Evolutionary conservation across 2,797 vertebrate species (phyloP), one percentile per base, ranked within the genome.

Genomic region (Sebastiscus tertius): DNA sequence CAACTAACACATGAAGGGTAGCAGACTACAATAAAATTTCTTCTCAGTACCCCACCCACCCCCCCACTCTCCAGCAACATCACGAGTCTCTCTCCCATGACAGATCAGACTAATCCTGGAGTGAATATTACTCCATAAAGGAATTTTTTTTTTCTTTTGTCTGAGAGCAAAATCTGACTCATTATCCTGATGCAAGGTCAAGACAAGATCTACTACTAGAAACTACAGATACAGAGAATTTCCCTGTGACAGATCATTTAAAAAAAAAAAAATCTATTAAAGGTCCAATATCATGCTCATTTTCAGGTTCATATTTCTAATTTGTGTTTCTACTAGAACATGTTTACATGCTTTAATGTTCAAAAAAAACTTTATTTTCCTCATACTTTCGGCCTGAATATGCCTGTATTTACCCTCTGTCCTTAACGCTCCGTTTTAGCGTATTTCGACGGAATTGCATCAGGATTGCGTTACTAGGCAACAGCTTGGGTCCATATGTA

Each of bases 61-160:
- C 4, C n/a, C 2, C 20, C 22, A 24, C 31, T 29, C 14, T 20
- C 8, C 24, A 49, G 27, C 46, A 59, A 18, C 60, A 77, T 86
- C 87, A 91, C 80, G 70, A 82, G 87, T 80, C 62, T 87, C 62
- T 87, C 33, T 88, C 89, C 68, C 83, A 78, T 89, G 90, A 89
- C 74, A 8, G 52, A 76, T 70, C 54, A 75, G n/a, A 52, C 82
- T 88, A 75, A 85, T 82, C 72, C 42, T 5, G 13, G 58, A 29
- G 69, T 49, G 71, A 26, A 4, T 66, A 63, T 66, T 13, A 34
- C 29, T 29, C 39, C 36, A 62, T 12, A 69, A 3, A 6, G 5
- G 36, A 14, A 20, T 29, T 29, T 20, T 8, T 5, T 8, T 5
- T 49, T 65, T 34, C 13, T 31, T 20, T 46, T 4, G 29, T 27